phyloP scores from a whole-genome alignment of 2,113 vertebrate species.

The Pygoscelis adeliae region DNA sequence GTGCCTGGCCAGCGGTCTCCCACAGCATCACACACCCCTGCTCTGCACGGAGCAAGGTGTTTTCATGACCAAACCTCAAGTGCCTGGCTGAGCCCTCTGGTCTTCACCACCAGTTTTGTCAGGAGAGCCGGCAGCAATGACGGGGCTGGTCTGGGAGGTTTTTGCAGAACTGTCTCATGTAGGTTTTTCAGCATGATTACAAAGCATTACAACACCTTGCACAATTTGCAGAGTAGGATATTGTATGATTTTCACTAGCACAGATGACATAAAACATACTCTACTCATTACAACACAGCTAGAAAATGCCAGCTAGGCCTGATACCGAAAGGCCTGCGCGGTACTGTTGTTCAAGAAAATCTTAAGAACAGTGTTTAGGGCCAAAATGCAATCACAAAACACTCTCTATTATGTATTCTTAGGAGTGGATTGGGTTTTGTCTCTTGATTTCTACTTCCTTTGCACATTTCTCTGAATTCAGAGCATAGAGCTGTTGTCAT shows the following conservation, averaged over 20 bases:
- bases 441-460: neutral
- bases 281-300: neutral
- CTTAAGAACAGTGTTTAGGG: neutral
- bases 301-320: neutral
- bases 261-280: neutral
- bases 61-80: neutral
- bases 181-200: neutral
- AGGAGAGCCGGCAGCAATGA: neutral
- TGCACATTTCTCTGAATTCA: neutral
- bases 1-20: neutral
- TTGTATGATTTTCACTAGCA: neutral
- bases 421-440: neutral
- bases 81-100: neutral
- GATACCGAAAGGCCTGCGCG: neutral
- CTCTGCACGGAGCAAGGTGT: neutral
- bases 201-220: neutral
- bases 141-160: neutral
- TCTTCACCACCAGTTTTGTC: neutral
- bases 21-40: neutral
- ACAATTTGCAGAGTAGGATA: neutral
- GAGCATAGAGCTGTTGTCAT: neutral
- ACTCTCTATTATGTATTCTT: neutral
- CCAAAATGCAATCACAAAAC: neutral
- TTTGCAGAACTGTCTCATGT: neutral
- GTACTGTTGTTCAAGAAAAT: neutral